A percentile compares a stretch with the other conserved stretches of the same genome.
Evolutionary conservation across 2,888 invertebrate species (phyloP).

Genomic region (Plebejus argus): DNA sequence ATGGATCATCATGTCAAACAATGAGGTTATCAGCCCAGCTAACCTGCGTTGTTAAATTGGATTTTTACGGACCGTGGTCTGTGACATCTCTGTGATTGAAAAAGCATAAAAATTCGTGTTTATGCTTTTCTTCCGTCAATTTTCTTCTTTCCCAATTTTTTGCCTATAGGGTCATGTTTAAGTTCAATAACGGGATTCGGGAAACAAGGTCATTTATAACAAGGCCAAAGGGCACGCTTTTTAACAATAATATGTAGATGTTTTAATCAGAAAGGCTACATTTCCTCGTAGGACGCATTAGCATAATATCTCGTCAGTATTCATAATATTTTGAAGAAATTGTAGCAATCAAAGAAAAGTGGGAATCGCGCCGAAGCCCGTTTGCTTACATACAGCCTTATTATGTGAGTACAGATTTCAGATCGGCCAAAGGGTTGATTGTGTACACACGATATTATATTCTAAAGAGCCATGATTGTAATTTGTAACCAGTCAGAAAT

Average conservation of each 20-base stretch:
- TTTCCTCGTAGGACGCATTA: constrained; percentile 7
- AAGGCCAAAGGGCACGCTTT: neutral
- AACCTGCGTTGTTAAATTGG: too few species aligned
- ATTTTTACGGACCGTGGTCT: too few species aligned
- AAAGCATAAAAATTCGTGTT: neutral
- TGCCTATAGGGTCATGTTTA: neutral
- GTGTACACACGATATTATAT: neutral
- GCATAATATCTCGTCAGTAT: constrained; percentile 21
- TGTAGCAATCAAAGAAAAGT: constrained; percentile 15
- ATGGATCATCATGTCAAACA: too few species aligned
- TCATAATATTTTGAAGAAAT: constrained; percentile 22
- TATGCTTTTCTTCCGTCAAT: too few species aligned
- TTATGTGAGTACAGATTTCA: neutral
- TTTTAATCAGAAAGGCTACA: constrained; percentile 3
- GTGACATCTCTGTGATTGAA: too few species aligned
- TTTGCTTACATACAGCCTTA: neutral
- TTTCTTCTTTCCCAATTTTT: neutral
- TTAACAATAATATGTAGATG: neutral
- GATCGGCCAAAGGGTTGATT: neutral
- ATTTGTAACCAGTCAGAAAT: neutral
- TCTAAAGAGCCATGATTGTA: neutral
- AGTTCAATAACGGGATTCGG: neutral
- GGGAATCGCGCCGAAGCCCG: neutral
- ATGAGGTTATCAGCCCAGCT: too few species aligned
- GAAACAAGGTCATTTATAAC: neutral